A percentile compares a stretch with the other conserved stretches of the same genome.
These are phyloP conservation scores for Oryzias javanicus DNA, from an alignment of 2,113 vertebrate genomes.

Conservation along the genomic window DNA sequence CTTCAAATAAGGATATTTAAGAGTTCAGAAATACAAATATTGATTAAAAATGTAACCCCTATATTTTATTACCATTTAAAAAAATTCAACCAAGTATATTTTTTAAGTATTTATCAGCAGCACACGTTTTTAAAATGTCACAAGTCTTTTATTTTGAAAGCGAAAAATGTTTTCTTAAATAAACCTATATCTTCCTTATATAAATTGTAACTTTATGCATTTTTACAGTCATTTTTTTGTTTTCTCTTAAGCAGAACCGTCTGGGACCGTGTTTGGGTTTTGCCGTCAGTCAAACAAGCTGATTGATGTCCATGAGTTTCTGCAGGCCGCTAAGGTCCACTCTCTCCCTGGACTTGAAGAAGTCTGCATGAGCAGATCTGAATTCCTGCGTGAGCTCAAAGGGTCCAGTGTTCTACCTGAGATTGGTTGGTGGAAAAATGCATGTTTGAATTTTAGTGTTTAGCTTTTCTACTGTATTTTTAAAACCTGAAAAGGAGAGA, in stretches of 20 bases:
- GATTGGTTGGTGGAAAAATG: conserved; percentile 31
- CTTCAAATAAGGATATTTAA: no score
- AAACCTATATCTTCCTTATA: neutral
- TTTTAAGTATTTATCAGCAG: no score
- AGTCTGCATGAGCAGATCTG: conserved; percentile 80
- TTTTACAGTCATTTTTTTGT: neutral
- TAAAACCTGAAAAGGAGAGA: neutral
- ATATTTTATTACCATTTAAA: no score
- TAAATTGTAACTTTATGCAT: neutral
- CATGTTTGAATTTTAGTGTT: neutral
- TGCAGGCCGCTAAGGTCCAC: conserved; percentile 78
- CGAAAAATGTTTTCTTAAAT: neutral
- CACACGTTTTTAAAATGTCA: no score
- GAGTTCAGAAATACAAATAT: no score
- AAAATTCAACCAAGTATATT: no score
- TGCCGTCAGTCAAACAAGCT: conserved; percentile 81
- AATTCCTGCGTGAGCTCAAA: conserved; percentile 76
- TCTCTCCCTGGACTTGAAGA: conserved; percentile 80
- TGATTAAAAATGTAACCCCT: no score
- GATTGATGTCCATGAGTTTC: conserved; percentile 76
- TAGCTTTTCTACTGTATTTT: no score
- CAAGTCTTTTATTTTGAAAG: no score
- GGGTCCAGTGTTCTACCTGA: conserved; percentile 39
- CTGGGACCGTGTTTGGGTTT: conserved; percentile 79
- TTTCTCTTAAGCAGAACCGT: conserved; percentile 25